phyloP scores from a whole-genome alignment of 2,797 vertebrate species.

The Acanthis flammea region DNA sequence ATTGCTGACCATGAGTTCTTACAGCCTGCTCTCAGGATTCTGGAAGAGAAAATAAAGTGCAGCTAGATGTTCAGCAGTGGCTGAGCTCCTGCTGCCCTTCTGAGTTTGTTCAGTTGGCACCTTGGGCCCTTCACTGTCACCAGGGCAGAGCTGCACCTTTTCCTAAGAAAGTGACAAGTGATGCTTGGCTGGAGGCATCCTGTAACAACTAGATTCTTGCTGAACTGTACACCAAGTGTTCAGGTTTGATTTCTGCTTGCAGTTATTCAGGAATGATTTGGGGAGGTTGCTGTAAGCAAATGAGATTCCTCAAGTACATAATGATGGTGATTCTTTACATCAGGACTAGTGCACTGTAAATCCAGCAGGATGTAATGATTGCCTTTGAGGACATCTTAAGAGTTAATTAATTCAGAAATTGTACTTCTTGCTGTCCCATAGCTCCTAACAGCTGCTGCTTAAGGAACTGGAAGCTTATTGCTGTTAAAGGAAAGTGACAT shows the following conservation, averaged over 20 bases:
- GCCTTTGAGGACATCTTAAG: not conserved
- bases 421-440: not conserved
- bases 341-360: not conserved
- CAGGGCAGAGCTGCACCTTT: not conserved
- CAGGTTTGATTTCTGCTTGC: not conserved
- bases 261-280: not conserved
- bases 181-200: not conserved
- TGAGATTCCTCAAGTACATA: not conserved
- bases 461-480: not conserved
- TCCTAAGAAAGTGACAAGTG: not conserved
- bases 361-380: not conserved
- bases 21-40: not conserved
- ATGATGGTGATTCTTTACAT: not conserved
- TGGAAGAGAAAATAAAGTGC: not conserved
- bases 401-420: not conserved
- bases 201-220: not conserved
- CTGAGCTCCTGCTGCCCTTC: not conserved
- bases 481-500: not conserved
- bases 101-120: not conserved
- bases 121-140: not conserved
- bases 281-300: not conserved
- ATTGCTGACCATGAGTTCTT: not conserved
- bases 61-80: not conserved
- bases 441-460: not conserved
- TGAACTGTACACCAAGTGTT: not conserved